A percentile compares a stretch with the other conserved stretches of the same genome.
Evolutionary conservation across 2,797 vertebrate genomes (phyloP).

Genomic region (Columba guinea): DNA sequence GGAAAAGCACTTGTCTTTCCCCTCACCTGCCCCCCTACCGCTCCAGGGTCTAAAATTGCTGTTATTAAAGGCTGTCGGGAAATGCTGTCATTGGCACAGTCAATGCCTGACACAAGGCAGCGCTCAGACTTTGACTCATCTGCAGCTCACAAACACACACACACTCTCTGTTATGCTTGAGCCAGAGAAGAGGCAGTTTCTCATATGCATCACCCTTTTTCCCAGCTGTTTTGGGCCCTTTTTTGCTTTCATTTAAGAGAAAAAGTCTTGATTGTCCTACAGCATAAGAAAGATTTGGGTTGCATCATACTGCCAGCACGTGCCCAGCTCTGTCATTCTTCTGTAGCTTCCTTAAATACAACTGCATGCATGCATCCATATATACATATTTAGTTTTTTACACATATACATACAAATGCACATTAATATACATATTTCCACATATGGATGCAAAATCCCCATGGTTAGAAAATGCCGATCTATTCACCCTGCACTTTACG

Average conservation of each 20-base stretch:
- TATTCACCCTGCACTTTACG: not conserved
- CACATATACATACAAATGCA: not conserved
- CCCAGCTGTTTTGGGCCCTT: constrained; percentile 6
- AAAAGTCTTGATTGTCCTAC: not conserved
- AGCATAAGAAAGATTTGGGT: not conserved
- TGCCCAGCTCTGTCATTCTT: not conserved
- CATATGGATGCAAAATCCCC: not conserved
- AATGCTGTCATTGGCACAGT: constrained; percentile 54
- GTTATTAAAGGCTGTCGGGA: constrained; percentile 48
- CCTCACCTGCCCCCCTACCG: not conserved
- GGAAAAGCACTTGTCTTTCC: not conserved
- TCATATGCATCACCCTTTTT: not conserved
- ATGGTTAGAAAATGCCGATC: not conserved
- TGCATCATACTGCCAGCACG: not conserved
- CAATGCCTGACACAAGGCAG: constrained; percentile 56
- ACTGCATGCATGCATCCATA: not conserved
- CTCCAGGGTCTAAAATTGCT: not conserved
- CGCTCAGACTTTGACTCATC: constrained; percentile 64
- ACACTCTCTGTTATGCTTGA: not conserved
- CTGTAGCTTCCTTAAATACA: not conserved
- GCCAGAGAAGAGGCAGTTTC: not conserved
- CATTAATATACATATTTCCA: not conserved
- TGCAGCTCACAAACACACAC: not conserved
- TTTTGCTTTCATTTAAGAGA: not conserved
- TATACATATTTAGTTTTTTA: not conserved